Base-by-base conservation (phyloP, 2,888 invertebrate species). In the Adela reaumurella region DNA sequence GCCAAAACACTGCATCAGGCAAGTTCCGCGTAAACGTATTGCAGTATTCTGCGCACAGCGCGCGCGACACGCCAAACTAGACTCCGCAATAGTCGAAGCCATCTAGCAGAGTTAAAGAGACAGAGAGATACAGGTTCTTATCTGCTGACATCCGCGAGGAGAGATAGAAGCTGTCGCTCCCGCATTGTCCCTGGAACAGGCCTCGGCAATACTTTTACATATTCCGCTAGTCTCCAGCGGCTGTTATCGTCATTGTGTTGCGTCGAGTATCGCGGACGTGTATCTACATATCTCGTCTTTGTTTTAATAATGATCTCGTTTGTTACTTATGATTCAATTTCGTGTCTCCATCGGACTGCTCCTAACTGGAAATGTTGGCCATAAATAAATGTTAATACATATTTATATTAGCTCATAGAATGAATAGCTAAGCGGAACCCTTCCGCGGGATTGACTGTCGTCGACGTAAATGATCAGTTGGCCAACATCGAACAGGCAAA, bases 271-370 rank as follows among this genome's bases (percentile, higher is more conserved):
- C 45, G 17, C 3, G 16, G 19, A 14, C 19, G n/a, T 2, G 24
- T 46, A 49, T 49, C 49, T 49, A 49, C 49, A 49, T 49, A 45
- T 19, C 46, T 28, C 29, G 19, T 45, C 45, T 46, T 49, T 50
- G 51, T 51, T 52, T 54, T 50, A 51, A 46, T 51, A 52, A 51
- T 46, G 50, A 50, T 46, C 46, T 49, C 35, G 50, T 51, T 46
- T 49, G 19, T 52, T 50, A 52, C 50, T 49, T 54, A 52, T 51
- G 54, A 54, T 54, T 54, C 54, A 52, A 54, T 54, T 54, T 49
- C 51, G 45, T 46, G 18, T 42, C 24, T 35, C 51, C 49, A 52
- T 52, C 51, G 45, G 51, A 47, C 28, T 43, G 35, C 50, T 8
- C 35, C n/a, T 14, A 35, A 35, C 35, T 14, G 35, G 35, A 48